Conservation (phyloP, 1,140 invertebrate genomes). For the Tetragnatha versicolor region DNA sequence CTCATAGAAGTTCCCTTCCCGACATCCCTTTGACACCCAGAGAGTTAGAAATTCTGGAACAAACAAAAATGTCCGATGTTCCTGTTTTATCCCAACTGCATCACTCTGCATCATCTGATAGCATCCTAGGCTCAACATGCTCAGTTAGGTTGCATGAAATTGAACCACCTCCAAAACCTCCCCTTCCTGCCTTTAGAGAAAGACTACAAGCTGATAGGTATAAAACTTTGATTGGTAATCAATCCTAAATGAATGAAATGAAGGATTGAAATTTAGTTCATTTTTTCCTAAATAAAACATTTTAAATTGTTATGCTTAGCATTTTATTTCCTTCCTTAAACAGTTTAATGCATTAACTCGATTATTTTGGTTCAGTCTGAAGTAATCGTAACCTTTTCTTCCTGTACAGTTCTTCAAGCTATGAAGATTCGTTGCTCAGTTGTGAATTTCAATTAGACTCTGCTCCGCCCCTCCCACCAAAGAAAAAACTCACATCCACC, state of each 20-base stretch:
- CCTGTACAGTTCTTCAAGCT: conserved; percentile 9
- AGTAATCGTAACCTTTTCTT: neutral
- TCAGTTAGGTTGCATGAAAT: neutral
- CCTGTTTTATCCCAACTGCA: conserved; percentile 31
- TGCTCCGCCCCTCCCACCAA: conserved; percentile 79
- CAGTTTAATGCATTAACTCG: too few relatives aligned
- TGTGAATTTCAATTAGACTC: conserved; percentile 61
- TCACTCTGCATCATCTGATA: conserved; percentile 57
- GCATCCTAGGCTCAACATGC: conserved; percentile 39
- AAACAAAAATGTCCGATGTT: conserved; percentile 56
- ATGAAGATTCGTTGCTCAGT: conserved; percentile 62
- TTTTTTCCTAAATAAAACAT: too few relatives aligned
- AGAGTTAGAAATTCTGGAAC: conserved; percentile 65
- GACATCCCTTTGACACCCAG: conserved; percentile 74
- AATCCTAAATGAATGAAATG: too few relatives aligned
- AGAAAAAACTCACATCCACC: conserved; percentile 65
- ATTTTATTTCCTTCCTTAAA: too few relatives aligned
- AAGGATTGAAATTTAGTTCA: too few relatives aligned
- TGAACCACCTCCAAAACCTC: conserved; percentile 83
- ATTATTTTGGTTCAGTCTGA: too few relatives aligned
- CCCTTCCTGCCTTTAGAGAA: conserved; percentile 71
- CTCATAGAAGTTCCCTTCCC: conserved; percentile 74
- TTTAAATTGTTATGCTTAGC: too few relatives aligned
- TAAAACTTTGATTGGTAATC: neutral
- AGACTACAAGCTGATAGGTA: conserved; percentile 29